phyloP scores from a whole-genome alignment of 2,797 vertebrate genomes.

The Glyptemys insculpta region DNA sequence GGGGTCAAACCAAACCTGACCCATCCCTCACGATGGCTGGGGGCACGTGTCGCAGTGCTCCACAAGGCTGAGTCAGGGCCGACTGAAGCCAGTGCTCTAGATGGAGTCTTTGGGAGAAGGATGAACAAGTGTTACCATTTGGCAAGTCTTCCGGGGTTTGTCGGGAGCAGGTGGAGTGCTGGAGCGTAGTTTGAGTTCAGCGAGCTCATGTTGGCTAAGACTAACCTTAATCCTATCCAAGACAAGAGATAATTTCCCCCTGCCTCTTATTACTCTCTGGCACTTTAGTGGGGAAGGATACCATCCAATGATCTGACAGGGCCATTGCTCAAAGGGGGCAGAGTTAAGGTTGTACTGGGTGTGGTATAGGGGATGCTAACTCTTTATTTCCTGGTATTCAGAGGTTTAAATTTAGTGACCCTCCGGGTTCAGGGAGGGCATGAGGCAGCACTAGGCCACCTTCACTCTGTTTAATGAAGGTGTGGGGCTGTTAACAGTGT shows the following conservation, averaged over 20 bases:
- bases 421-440: not conserved
- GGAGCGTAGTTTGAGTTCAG: not conserved
- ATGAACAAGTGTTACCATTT: not conserved
- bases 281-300: not conserved
- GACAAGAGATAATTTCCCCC: not conserved
- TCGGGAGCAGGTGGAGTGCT: not conserved
- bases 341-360: not conserved
- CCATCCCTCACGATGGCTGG: not conserved
- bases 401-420: not conserved
- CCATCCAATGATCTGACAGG: not conserved
- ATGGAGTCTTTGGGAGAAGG: not conserved
- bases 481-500: not conserved
- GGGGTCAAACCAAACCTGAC: not conserved
- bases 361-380: not conserved
- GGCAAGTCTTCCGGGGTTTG: not conserved
- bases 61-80: not conserved
- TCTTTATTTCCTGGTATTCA: constrained; percentile 13
- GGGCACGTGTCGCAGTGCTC: not conserved
- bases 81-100: not conserved
- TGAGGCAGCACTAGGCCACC: not conserved
- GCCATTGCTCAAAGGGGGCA: not conserved
- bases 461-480: not conserved
- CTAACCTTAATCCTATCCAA: not conserved
- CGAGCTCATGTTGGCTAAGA: not conserved
- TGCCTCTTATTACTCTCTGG: not conserved